Base-by-base conservation (phyloP, 1,140 invertebrate species). In the Leptopilina boulardi region DNA sequence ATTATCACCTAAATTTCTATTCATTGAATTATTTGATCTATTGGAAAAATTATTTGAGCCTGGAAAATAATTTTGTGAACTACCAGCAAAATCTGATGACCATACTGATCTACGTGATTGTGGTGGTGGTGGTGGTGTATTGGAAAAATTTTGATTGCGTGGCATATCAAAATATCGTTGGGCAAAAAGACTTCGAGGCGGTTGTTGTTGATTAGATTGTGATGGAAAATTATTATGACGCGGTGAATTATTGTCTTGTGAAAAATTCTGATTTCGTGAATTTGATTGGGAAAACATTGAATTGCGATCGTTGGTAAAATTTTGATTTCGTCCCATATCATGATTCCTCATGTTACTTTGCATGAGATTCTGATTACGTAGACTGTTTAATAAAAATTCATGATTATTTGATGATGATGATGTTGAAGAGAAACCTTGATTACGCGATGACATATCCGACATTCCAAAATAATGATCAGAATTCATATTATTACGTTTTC, bases 41-140 rank as follows among this genome's bases (percentile, higher is more conserved):
- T 73, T 73, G 3, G 44, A 51, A 51, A 23, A 73, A 38, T 73
- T 73, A 30, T 9, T 47, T 30, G 44, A 23, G 0, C 59, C 59
- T n/a, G 26, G n/a, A 15, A 66, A 66, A 66, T 30, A 66, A 15
- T 66, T 30, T n/a, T 66, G 59, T 0, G 59, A 66, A 30, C 6
- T 13, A 0, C 23, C 21, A 5, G 26, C 15, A n/a, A 66, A 30
- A 8, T 66, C 59, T 8, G 23, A 30, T 0, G 23, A 13, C 15
- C 59, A 26, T 15, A 21, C 9, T 15, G 26, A 13, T 8, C 59
- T 30, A 6, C 23, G 59, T 0, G 59, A 66, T 13, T 30, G 59
- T n/a, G n/a, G n/a, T n/a, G n/a, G n/a, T n/a, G n/a, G n/a, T n/a
- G n/a, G n/a, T n/a, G n/a, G n/a, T n/a, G n/a, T n/a, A n/a, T n/a